Evolutionary conservation across 2,888 invertebrate genomes (phyloP).

Genomic region (Biston stratarius): DNA sequence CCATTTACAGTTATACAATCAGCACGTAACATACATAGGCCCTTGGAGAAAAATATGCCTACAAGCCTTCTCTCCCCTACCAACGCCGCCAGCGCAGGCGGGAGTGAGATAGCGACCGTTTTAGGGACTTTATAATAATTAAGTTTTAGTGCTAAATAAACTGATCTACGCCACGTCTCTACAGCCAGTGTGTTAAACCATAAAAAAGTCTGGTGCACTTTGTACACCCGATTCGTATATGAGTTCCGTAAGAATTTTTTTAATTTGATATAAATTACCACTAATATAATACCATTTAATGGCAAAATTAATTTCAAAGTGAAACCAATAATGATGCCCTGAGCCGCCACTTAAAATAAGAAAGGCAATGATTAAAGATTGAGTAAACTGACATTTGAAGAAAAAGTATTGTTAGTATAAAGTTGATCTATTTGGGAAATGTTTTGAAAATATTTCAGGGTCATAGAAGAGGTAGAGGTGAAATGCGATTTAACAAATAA

Average conservation of each 20-base stretch:
- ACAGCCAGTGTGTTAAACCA: constrained; percentile 2
- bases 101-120: background rate
- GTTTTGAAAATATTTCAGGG: no score
- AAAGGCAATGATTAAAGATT: background rate
- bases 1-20: background rate
- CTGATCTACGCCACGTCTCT: background rate
- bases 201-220: constrained; percentile 48
- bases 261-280: constrained; percentile 1
- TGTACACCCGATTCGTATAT: constrained; percentile 46
- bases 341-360: background rate
- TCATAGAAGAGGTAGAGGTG: no score
- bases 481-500: no score
- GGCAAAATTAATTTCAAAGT: constrained; percentile 28
- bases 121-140: background rate
- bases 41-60: background rate
- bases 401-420: background rate
- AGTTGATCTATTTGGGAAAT: no score
- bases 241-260: constrained; percentile 63
- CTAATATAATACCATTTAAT: constrained; percentile 38
- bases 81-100: background rate
- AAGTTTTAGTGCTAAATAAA: background rate
- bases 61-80: background rate
- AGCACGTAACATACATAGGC: background rate
- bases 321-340: constrained; percentile 6
- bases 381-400: background rate